Percentiles rank a stretch among this genome's conserved stretches.
Evolutionary conservation across 2,113 vertebrate species (phyloP).

Genomic region (Crypturellus undulatus): DNA sequence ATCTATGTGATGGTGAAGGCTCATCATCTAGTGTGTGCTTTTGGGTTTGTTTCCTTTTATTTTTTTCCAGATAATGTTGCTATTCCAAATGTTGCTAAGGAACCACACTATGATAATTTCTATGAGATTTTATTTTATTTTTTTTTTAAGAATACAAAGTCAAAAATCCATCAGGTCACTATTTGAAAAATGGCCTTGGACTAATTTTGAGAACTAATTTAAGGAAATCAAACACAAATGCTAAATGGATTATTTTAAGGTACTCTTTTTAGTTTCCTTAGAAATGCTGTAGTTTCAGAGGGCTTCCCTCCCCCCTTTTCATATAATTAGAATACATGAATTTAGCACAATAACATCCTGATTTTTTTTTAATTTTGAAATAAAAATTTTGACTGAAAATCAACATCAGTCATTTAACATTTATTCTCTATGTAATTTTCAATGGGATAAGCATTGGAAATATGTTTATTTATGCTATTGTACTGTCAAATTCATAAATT

Average conservation of each 20-base stretch:
- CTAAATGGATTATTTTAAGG: not conserved
- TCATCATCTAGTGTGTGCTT: not conserved
- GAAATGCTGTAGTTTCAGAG: not conserved
- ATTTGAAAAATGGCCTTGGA: not conserved
- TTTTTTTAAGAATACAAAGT: not conserved
- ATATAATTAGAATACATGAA: rapidly evolving
- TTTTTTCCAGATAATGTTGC: not conserved
- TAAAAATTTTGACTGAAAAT: not conserved
- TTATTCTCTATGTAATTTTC: not conserved
- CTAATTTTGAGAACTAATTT: not conserved
- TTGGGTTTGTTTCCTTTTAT: not conserved
- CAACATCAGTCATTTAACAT: not conserved
- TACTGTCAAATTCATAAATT: not conserved
- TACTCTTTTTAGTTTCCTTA: not conserved
- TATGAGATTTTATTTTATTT: not conserved
- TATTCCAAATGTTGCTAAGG: no score
- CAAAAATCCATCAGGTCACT: not conserved
- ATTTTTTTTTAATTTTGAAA: not conserved
- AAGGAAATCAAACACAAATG: not conserved
- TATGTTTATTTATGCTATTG: not conserved
- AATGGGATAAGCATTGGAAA: not conserved
- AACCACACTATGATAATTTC: not conserved
- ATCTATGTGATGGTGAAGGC: constrained; percentile 29
- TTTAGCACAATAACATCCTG: not conserved
- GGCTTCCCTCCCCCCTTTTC: not conserved